Conservation (phyloP, 1,140 invertebrate genomes). For the Liolophura sinensis region DNA sequence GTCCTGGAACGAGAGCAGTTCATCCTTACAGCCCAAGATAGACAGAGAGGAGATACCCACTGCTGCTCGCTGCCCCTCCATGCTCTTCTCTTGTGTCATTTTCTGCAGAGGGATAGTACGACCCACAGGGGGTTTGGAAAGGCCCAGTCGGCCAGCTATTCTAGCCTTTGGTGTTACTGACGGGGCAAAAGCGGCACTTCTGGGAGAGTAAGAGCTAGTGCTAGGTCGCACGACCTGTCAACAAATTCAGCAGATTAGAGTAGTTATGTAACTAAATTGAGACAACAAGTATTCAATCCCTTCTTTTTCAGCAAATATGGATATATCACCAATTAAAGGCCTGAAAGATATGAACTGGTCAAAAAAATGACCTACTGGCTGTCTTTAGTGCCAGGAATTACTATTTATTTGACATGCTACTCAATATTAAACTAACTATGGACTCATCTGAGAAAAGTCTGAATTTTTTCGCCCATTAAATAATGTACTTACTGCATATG, state of each 20-base stretch:
- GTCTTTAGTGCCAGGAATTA: too few relatives aligned
- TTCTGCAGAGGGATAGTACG: constrained; percentile 56
- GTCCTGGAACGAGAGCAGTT: constrained; percentile 61
- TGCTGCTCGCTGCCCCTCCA: constrained; percentile 23
- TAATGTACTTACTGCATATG: too few relatives aligned
- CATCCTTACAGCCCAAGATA: constrained; percentile 67
- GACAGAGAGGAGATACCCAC: constrained; percentile 56
- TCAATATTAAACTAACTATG: too few relatives aligned
- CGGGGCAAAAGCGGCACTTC: constrained; percentile 7
- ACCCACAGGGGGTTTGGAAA: constrained; percentile 49
- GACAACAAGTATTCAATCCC: neutral
- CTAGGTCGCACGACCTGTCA: neutral
- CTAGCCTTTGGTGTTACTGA: constrained; percentile 53
- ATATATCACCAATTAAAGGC: too few relatives aligned
- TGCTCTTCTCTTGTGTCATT: constrained; percentile 28
- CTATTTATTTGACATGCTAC: too few relatives aligned
- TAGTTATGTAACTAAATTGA: neutral
- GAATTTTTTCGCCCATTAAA: too few relatives aligned
- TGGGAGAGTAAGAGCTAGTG: neutral
- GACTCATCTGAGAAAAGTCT: too few relatives aligned
- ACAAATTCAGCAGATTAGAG: neutral
- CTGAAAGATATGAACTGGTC: too few relatives aligned
- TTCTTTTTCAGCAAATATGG: neutral
- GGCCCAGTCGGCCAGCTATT: constrained; percentile 57
- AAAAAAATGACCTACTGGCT: too few relatives aligned